Conservation (phyloP, 2,888 invertebrate genomes). For the Eupithecia vulgata region DNA sequence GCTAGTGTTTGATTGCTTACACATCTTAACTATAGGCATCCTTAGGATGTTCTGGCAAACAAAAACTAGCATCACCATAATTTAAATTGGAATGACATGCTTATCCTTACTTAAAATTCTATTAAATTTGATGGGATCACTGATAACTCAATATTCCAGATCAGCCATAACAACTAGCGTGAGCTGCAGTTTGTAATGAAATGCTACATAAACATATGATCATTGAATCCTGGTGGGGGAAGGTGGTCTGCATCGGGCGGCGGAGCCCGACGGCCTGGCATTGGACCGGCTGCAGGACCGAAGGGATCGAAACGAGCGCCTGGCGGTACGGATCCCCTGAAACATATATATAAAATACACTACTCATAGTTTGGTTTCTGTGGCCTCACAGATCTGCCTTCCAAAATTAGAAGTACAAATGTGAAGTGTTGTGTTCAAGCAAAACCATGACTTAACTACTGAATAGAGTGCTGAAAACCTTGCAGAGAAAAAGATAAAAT, state of each 20-base stretch:
- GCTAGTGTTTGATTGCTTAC: too few species aligned
- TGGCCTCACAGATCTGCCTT: background rate
- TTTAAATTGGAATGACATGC: background rate
- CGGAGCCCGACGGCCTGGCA: slow-evolving; percentile 71
- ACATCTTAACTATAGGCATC: too few species aligned
- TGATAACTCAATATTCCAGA: background rate
- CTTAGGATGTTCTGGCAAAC: background rate
- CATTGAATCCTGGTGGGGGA: slow-evolving; percentile 89
- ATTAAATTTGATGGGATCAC: background rate
- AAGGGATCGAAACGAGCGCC: slow-evolving; percentile 95
- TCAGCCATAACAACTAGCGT: background rate
- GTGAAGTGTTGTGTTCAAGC: background rate
- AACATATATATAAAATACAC: slow-evolving; percentile 35
- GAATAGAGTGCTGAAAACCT: background rate
- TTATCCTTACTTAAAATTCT: too few species aligned
- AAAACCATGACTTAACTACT: background rate
- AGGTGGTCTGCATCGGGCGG: slow-evolving; percentile 89
- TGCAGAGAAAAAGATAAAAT: background rate
- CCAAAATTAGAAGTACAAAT: background rate
- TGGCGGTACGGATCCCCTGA: slow-evolving; percentile 86
- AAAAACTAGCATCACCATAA: background rate
- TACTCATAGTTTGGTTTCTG: background rate
- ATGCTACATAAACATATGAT: slow-evolving; percentile 89
- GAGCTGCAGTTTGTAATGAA: background rate
- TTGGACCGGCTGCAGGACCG: slow-evolving; percentile 85